Conservation (phyloP, 2,797 vertebrate genomes). For the Typhlichthys eigenmanni region DNA sequence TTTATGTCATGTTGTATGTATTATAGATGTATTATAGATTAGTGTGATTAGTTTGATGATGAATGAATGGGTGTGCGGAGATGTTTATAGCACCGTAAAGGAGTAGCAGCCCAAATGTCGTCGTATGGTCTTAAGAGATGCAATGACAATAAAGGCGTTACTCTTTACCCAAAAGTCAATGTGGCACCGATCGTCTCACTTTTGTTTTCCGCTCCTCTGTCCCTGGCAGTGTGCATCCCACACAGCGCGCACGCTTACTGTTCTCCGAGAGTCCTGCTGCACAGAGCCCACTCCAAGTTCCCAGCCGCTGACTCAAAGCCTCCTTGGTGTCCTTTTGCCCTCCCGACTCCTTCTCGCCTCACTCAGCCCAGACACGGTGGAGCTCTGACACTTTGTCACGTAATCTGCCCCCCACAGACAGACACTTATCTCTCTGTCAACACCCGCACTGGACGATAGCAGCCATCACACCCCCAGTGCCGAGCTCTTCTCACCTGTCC, state of each 20-base stretch:
- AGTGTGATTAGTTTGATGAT: too few species aligned
- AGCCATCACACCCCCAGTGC: constrained; percentile 42
- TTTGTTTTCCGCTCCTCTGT: not conserved
- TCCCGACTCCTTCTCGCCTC: constrained; percentile 18
- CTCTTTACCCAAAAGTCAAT: not conserved
- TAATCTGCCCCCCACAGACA: constrained; percentile 48
- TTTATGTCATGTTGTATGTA: too few species aligned
- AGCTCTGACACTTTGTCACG: constrained; percentile 31
- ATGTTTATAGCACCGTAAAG: too few species aligned
- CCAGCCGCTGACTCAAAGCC: not conserved
- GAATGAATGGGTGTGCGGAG: too few species aligned
- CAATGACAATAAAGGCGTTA: not conserved
- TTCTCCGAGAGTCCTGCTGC: not conserved
- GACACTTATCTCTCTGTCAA: constrained; percentile 64
- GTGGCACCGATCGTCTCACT: not conserved
- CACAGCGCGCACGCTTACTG: not conserved
- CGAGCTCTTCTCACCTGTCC: constrained; percentile 64
- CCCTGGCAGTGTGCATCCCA: not conserved
- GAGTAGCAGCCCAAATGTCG: too few species aligned
- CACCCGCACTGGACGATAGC: constrained; percentile 47
- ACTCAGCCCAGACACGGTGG: constrained; percentile 28
- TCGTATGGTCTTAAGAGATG: too few species aligned
- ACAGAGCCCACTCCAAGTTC: not conserved
- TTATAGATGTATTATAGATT: too few species aligned
- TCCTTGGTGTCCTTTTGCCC: not conserved